Conservation (phyloP, 2,113 vertebrate genomes). For the Entosphenus tridentatus region DNA sequence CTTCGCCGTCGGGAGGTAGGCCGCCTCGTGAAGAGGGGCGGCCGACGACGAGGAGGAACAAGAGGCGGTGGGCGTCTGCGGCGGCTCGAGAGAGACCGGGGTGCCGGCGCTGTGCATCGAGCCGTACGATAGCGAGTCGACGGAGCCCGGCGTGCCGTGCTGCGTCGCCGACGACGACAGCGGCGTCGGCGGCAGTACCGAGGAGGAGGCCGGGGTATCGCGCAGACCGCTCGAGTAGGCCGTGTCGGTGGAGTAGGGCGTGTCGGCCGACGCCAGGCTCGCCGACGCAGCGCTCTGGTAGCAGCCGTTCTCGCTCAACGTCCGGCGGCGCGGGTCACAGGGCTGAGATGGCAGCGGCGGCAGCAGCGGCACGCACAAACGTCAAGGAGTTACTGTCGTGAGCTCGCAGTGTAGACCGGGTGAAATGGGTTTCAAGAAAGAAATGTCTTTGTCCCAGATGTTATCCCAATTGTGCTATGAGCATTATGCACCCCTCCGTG, state of each 20-base stretch:
- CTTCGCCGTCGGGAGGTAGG: too few relatives aligned
- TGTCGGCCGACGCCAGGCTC: constrained; percentile 17
- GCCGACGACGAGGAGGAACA: too few relatives aligned
- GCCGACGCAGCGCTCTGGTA: not conserved
- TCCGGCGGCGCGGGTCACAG: constrained; percentile 3
- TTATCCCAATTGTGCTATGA: too few relatives aligned
- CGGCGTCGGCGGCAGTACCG: constrained; percentile 33
- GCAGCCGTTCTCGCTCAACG: constrained; percentile 3
- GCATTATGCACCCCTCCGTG: too few relatives aligned
- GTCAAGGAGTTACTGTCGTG: not conserved
- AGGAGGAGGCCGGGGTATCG: constrained; percentile 71
- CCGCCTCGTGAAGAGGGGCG: too few relatives aligned
- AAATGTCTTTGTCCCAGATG: too few relatives aligned
- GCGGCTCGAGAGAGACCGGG: too few relatives aligned
- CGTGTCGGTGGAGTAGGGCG: constrained; percentile 69
- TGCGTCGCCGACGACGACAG: constrained; percentile 58
- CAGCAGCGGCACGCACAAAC: not conserved
- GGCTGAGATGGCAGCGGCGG: constrained; percentile 1
- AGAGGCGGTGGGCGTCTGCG: too few relatives aligned
- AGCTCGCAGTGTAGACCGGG: too few relatives aligned
- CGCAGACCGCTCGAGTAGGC: constrained; percentile 77
- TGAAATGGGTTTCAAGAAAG: too few relatives aligned
- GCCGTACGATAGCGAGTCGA: constrained; percentile 23
- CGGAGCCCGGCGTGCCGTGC: constrained; percentile 67
- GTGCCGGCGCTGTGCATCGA: too few relatives aligned